Evolutionary conservation across 2,113 vertebrate species (phyloP), one percentile per base, ranked within the genome.

Genomic region (Elephas maximus): DNA sequence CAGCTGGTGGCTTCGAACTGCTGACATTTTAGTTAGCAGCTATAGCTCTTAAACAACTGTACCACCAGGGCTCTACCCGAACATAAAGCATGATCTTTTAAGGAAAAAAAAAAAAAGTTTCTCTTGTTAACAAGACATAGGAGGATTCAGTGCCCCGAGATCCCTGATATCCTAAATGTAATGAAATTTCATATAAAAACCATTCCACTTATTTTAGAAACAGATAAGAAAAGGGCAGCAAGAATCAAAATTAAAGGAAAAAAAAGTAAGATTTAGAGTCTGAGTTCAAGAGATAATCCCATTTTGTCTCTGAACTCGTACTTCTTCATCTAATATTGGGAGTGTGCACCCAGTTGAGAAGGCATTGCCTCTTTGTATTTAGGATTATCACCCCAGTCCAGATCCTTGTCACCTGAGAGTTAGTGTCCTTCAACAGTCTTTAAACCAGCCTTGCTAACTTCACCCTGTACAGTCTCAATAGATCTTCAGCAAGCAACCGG

Each of bases 161-260:
- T 71, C 93, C 85, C 26, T 88, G 53, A 86, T 79, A 48, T 62
- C 41, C 12, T 60, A 88, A 81, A 80, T 44, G 14, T 82, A 26
- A 88, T 60, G 12, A 81, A 77, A 85, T 84, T 41, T 77, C 17
- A 62, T 23, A 77, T 73, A 91, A 88, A 81, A 33, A 11, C 44
- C 12, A 74, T 28, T 48, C 2, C 67, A 90, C 63, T 87, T 78
- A 89, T 86, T 91, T 88, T 92, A 5, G 28, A 80, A 80, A 94
- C 71, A 57, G 6, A 3, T 63, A 76, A 69, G 2, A 1, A 87
- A 90, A 85, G 62, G 18, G 41, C 30, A 88, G 10, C 14, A 94
- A 74, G 28, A 92, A n/a, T n/a, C 2, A 6, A 84, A 77, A 74
- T 48, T 67, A 67, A 76, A 14, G 51, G 12, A 53, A 12, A 53